A percentile compares a stretch with the other conserved stretches of the same genome.
These are phyloP conservation scores for Microtus ochrogaster DNA, from an alignment of 2,113 vertebrate genomes.

Conservation along the genomic window DNA sequence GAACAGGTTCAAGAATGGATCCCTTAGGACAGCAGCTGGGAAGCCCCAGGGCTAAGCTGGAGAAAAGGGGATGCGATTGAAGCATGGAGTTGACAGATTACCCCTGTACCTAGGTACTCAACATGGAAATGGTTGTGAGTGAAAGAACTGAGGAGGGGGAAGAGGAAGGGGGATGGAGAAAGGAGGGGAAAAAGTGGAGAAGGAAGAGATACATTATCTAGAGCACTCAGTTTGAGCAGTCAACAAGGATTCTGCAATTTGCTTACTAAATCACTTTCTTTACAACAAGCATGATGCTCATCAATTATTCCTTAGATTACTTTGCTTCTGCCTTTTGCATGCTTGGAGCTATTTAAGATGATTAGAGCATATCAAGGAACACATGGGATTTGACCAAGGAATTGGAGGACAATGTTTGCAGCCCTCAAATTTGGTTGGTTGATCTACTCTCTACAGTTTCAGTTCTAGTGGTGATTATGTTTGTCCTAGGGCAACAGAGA, in stretches of 20 bases:
- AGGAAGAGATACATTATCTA: background rate
- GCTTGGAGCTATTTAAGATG: background rate
- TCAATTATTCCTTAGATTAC: background rate
- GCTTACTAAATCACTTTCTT: background rate
- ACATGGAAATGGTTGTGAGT: accelerated
- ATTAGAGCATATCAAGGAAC: background rate
- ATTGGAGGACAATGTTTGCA: background rate
- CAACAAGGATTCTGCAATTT: background rate
- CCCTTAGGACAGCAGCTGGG: background rate
- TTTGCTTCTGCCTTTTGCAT: background rate
- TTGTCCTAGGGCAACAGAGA: background rate
- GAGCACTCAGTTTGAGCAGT: background rate
- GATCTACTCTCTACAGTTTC: background rate
- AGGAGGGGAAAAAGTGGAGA: accelerated
- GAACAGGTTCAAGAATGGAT: background rate
- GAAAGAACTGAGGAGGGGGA: background rate
- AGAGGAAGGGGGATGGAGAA: accelerated
- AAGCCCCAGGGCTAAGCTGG: background rate
- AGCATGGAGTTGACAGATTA: background rate
- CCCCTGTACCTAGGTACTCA: background rate
- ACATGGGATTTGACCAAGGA: background rate
- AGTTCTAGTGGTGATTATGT: background rate
- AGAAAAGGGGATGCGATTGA: background rate
- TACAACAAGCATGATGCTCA: background rate
- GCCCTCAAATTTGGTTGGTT: background rate